A percentile compares a stretch with the other conserved stretches of the same genome.
Evolutionary conservation across 2,113 vertebrate genomes (phyloP).

Genomic region (Choloepus hoffmanni): DNA sequence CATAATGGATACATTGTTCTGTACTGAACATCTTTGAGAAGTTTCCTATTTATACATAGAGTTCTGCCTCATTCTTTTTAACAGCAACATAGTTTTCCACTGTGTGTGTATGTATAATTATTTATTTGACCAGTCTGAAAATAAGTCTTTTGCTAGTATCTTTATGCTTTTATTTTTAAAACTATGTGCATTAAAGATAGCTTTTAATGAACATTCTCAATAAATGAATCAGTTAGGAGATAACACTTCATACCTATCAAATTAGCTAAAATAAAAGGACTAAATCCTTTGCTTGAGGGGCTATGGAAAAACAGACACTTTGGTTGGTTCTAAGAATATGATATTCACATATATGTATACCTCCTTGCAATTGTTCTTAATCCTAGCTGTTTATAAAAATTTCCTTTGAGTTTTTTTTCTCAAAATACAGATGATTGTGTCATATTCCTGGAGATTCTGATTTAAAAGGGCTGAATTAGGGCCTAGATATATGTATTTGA

Average conservation of each 20-base stretch:
- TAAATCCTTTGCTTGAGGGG: background rate
- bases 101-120: background rate
- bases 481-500: too few species aligned
- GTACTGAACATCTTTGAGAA: background rate
- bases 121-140: conserved; percentile 36
- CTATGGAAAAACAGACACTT: background rate
- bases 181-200: background rate
- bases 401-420: background rate
- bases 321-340: background rate
- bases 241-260: background rate
- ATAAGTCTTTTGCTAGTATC: conserved; percentile 2
- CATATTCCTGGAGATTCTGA: background rate
- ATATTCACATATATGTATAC: background rate
- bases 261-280: background rate
- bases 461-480: background rate
- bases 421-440: background rate
- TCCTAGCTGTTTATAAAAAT: conserved; percentile 14
- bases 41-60: background rate
- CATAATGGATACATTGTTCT: background rate
- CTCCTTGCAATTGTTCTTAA: background rate
- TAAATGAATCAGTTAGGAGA: background rate
- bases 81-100: background rate
- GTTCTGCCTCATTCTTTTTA: background rate
- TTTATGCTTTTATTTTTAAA: background rate
- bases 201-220: conserved; percentile 39